Evolutionary conservation across 2,113 vertebrate species (phyloP).

Genomic region (Bubalus kerabau): DNA sequence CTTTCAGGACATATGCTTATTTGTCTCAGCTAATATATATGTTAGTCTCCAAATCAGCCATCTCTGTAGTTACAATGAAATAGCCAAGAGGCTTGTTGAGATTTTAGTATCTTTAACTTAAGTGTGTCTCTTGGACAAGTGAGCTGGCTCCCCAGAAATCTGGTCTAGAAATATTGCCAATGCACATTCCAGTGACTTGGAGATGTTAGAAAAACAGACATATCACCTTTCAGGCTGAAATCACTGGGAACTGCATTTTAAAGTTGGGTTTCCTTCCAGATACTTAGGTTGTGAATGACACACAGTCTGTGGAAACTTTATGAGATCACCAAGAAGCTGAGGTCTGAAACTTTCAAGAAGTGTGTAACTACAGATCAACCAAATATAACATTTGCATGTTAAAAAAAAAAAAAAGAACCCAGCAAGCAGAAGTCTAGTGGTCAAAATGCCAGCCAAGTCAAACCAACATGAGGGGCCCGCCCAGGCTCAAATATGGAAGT

Average conservation of each 20-base stretch:
- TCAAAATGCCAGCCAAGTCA: not conserved
- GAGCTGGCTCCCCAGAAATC: conserved; percentile 59
- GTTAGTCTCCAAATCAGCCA: conserved; percentile 24
- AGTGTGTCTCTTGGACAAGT: conserved; percentile 59
- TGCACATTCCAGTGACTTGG: conserved; percentile 68
- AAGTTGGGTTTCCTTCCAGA: conserved; percentile 65
- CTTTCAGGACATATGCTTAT: not conserved
- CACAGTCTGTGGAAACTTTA: conserved; percentile 58
- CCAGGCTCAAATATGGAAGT: not conserved
- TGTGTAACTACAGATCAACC: conserved; percentile 51
- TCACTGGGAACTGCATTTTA: conserved; percentile 58
- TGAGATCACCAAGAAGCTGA: conserved; percentile 54
- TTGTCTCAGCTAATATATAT: conserved; percentile 23
- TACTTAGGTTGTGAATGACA: conserved; percentile 66
- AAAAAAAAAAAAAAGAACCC: not conserved
- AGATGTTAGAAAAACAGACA: conserved; percentile 71
- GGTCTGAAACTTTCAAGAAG: conserved; percentile 61
- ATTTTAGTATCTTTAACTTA: conserved; percentile 63
- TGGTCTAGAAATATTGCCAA: conserved; percentile 67
- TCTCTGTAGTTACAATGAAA: conserved; percentile 23
- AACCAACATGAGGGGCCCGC: not conserved
- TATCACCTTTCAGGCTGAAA: conserved; percentile 73
- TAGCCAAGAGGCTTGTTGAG: conserved; percentile 48
- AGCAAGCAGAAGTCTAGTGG: not conserved
- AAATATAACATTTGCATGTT: conserved; percentile 8